A percentile compares a stretch with the other conserved stretches of the same genome.
These are phyloP conservation scores for Metopia argyrocephala DNA, from an alignment of 2,888 invertebrate genomes.

Conservation along the genomic window DNA sequence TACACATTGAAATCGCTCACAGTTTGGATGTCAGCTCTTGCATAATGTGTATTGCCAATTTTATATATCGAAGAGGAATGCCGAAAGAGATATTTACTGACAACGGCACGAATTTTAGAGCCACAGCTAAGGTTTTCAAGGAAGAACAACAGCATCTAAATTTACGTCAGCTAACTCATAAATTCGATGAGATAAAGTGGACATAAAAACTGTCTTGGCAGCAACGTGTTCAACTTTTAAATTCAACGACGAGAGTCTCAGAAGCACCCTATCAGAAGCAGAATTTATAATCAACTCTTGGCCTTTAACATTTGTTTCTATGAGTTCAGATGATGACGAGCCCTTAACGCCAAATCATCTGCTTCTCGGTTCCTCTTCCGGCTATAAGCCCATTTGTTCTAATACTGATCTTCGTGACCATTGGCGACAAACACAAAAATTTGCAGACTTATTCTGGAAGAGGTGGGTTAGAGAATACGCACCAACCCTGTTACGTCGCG, in stretches of 20 bases:
- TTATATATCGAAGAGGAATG: too few relatives aligned
- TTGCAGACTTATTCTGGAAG: slow-evolving; percentile 53
- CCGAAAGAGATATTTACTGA: too few relatives aligned
- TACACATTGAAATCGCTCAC: too few relatives aligned
- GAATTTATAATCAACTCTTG: slow-evolving; percentile 60
- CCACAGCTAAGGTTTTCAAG: not conserved
- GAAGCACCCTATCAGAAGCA: slow-evolving; percentile 47
- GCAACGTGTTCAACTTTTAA: slow-evolving; percentile 9
- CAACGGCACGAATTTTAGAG: too few relatives aligned
- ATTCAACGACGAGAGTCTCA: slow-evolving; percentile 58
- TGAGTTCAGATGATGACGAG: slow-evolving; percentile 52
- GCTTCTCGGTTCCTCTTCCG: slow-evolving; percentile 51
- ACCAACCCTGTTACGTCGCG: slow-evolving; percentile 39
- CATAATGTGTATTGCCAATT: too few relatives aligned
- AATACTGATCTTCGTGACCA: slow-evolving; percentile 44
- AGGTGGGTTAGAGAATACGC: slow-evolving; percentile 53
- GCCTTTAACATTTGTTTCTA: slow-evolving; percentile 58
- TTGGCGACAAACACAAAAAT: slow-evolving; percentile 55
- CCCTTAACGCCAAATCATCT: slow-evolving; percentile 62
- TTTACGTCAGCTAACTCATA: too few relatives aligned
- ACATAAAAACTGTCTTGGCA: slow-evolving; percentile 41
- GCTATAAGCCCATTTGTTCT: slow-evolving; percentile 51
- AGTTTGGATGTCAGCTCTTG: too few relatives aligned
- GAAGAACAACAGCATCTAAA: slow-evolving; percentile 6
- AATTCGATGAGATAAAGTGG: too few relatives aligned